phyloP scores from a whole-genome alignment of 1,140 invertebrate genomes.

The Lucilia cuprina region DNA sequence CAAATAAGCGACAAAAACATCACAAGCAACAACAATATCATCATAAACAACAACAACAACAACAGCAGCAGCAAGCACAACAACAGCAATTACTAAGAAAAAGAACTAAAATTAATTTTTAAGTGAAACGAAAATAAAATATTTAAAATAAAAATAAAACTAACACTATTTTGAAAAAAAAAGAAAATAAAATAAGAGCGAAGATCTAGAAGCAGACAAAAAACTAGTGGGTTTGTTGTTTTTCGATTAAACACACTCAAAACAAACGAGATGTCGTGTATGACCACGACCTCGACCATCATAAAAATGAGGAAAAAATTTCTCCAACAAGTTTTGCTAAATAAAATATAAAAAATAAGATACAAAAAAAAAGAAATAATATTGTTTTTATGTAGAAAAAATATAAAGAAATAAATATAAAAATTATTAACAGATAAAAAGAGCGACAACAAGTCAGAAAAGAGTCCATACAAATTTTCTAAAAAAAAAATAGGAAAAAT shows the following conservation, averaged over 20 bases:
- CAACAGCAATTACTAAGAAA: constrained; percentile 20
- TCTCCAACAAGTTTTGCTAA: constrained; percentile 18
- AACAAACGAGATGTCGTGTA: constrained; percentile 24
- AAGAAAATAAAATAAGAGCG: not conserved
- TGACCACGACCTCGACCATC: constrained; percentile 32
- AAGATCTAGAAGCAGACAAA: not conserved
- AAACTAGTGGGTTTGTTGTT: not conserved
- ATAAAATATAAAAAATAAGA: not conserved
- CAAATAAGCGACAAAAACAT: not conserved
- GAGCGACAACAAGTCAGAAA: not conserved
- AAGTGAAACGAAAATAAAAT: constrained; percentile 27
- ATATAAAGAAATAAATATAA: not conserved
- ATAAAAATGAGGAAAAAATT: constrained; percentile 28
- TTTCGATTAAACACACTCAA: constrained; percentile 8
- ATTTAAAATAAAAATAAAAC: not conserved
- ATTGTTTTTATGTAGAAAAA: not conserved
- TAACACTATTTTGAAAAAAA: constrained; percentile 5
- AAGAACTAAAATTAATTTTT: constrained; percentile 30
- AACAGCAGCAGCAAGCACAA: not conserved
- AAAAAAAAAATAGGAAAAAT: not conserved
- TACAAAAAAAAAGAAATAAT: not conserved
- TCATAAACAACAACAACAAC: not conserved
- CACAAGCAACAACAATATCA: not conserved
- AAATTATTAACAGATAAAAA: not conserved
- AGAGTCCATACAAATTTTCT: not conserved